These are phyloP conservation scores for Corvus hawaiiensis DNA, from an alignment of 2,113 vertebrate species.

Conservation along the genomic window DNA sequence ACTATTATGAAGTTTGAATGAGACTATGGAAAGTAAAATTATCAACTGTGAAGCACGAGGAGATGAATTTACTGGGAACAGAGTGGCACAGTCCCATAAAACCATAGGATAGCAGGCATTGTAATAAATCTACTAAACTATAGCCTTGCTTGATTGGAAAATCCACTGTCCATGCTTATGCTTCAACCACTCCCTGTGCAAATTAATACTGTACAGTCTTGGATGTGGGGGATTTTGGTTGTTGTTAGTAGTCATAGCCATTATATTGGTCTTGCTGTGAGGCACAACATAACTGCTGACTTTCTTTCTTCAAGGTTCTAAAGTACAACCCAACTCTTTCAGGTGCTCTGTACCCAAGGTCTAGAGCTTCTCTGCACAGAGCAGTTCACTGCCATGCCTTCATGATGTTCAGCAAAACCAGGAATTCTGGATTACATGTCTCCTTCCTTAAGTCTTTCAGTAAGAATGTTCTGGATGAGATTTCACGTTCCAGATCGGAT, in stretches of 20 bases:
- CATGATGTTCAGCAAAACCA: background rate
- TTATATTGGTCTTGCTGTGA: background rate
- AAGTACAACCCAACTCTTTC: background rate
- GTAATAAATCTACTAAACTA: background rate
- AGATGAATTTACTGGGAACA: background rate
- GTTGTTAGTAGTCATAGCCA: rapidly evolving
- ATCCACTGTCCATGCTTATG: background rate
- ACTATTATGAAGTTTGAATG: background rate
- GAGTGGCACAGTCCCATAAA: background rate
- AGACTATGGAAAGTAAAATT: background rate
- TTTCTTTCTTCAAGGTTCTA: background rate
- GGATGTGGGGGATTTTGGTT: rapidly evolving
- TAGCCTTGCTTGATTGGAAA: background rate
- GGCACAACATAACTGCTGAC: background rate
- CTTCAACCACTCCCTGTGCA: background rate
- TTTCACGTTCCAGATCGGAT: background rate
- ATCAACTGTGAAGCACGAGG: background rate
- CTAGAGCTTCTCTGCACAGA: background rate
- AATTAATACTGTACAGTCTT: background rate
- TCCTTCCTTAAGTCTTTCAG: background rate
- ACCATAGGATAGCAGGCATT: background rate
- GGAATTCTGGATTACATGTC: too few species aligned
- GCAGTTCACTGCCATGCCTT: background rate
- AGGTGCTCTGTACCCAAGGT: background rate
- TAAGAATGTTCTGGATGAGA: background rate